A percentile compares a stretch with the other conserved stretches of the same genome.
Evolutionary conservation across 2,888 invertebrate genomes (phyloP).

Genomic region (Drosophila parthenogenetica): DNA sequence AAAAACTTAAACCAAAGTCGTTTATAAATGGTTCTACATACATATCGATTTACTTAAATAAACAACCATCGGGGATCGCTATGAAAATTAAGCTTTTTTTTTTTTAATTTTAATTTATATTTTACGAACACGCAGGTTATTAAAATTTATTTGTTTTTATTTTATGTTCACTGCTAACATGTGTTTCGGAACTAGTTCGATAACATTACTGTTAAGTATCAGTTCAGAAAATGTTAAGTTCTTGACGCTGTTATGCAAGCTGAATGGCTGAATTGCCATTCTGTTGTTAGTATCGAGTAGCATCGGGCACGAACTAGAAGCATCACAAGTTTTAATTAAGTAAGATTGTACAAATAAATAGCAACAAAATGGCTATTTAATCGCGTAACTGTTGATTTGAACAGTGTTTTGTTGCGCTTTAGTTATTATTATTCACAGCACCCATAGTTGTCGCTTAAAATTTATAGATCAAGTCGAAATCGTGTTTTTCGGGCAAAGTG

Average conservation of each 20-base stretch:
- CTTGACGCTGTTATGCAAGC: constrained; percentile 28
- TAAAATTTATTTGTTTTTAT: too few relatives aligned
- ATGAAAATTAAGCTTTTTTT: too few relatives aligned
- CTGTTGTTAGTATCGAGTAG: constrained; percentile 48
- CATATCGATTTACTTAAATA: too few relatives aligned
- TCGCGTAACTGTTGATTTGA: background rate
- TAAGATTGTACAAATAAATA: constrained; percentile 54
- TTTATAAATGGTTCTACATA: too few relatives aligned
- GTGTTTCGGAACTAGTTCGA: background rate
- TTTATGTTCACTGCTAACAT: too few relatives aligned
- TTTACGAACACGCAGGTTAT: too few relatives aligned
- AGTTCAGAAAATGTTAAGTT: constrained; percentile 11
- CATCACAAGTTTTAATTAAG: constrained; percentile 56
- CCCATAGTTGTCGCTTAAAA: constrained; percentile 9
- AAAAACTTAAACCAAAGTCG: too few relatives aligned
- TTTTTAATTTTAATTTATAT: too few relatives aligned
- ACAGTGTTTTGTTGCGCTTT: background rate
- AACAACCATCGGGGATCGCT: too few relatives aligned
- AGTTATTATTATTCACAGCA: constrained; percentile 1
- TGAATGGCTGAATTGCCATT: constrained; percentile 42
- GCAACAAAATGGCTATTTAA: constrained; percentile 61
- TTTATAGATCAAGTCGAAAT: constrained; percentile 17
- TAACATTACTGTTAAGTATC: constrained; percentile 9
- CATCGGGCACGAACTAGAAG: constrained; percentile 41
- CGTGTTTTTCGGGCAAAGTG: constrained; percentile 27